A percentile compares a stretch with the other conserved stretches of the same genome.
Conservation (phyloP, 2,888 invertebrate genomes). For the Gymnosoma rotundatum region DNA sequence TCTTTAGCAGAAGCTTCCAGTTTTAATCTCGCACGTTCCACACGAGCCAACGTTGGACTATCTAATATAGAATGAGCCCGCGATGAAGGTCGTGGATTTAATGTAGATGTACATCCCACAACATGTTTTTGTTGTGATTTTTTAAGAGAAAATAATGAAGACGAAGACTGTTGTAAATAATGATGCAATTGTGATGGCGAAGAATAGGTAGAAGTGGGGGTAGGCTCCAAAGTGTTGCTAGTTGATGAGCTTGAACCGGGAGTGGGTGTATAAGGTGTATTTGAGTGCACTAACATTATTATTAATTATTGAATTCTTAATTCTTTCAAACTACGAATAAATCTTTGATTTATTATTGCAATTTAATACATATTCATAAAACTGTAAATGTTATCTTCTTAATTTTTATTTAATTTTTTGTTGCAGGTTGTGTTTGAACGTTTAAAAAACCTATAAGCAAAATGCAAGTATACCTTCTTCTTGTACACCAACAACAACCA, state of each 20-base stretch:
- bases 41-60: slow-evolving; percentile 85
- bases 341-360: neutral
- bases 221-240: slow-evolving; percentile 77
- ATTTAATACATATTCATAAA: too few relatives aligned
- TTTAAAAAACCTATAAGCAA: too few relatives aligned
- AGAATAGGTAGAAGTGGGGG: slow-evolving; percentile 67
- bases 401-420: neutral
- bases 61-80: slow-evolving; percentile 84
- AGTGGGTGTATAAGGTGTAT: slow-evolving; percentile 77
- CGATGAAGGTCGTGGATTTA: slow-evolving; percentile 78
- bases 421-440: too few relatives aligned
- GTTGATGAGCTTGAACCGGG: slow-evolving; percentile 78
- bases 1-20: slow-evolving; percentile 81
- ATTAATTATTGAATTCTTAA: neutral
- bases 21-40: slow-evolving; percentile 84
- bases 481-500: too few relatives aligned
- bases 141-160: slow-evolving; percentile 45
- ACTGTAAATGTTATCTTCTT: neutral
- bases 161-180: slow-evolving; percentile 71
- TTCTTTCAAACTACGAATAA: neutral
- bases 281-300: slow-evolving; percentile 70
- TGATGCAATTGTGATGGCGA: slow-evolving; percentile 52
- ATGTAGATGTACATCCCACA: slow-evolving; percentile 28
- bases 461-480: too few relatives aligned
- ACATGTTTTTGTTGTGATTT: slow-evolving; percentile 72